phyloP scores from a whole-genome alignment of 2,888 invertebrate genomes.

The Synergus japonicus region DNA sequence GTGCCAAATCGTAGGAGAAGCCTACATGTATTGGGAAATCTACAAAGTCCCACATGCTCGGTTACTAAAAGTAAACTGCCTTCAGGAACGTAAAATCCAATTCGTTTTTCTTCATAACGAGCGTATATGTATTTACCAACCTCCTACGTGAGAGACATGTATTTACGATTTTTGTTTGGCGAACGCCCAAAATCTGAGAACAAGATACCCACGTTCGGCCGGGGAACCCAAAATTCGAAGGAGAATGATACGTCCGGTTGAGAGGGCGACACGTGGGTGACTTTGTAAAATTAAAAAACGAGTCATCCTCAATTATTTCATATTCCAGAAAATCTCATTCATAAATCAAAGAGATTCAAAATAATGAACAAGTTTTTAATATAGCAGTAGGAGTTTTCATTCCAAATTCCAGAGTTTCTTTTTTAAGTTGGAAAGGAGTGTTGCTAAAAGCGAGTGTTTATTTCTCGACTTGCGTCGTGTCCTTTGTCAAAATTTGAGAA shows the following conservation, averaged over 20 bases:
- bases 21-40: slow-evolving; percentile 45
- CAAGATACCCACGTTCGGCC: slow-evolving; percentile 53
- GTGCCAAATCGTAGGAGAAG: slow-evolving; percentile 37
- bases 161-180: slow-evolving; percentile 62
- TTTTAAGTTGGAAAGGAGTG: not conserved
- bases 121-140: slow-evolving; percentile 54
- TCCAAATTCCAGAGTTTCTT: no score
- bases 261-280: slow-evolving; percentile 7
- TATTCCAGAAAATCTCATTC: not conserved
- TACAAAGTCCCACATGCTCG: slow-evolving; percentile 47
- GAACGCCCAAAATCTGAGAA: slow-evolving; percentile 59
- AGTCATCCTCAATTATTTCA: not conserved
- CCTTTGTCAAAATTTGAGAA: slow-evolving; percentile 22
- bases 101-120: slow-evolving; percentile 65
- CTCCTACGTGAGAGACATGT: slow-evolving; percentile 55
- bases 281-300: slow-evolving; percentile 24
- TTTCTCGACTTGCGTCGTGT: slow-evolving; percentile 2
- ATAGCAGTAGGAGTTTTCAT: no score
- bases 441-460: not conserved
- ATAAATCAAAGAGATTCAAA: not conserved
- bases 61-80: slow-evolving; percentile 59
- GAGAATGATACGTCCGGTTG: slow-evolving; percentile 30
- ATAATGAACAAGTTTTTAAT: no score
- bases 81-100: slow-evolving; percentile 58
- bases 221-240: slow-evolving; percentile 15